Percentiles rank a stretch among this genome's conserved stretches.
These are phyloP conservation scores for Cactoblastis cactorum DNA, from an alignment of 2,888 invertebrate genomes.

Conservation along the genomic window DNA sequence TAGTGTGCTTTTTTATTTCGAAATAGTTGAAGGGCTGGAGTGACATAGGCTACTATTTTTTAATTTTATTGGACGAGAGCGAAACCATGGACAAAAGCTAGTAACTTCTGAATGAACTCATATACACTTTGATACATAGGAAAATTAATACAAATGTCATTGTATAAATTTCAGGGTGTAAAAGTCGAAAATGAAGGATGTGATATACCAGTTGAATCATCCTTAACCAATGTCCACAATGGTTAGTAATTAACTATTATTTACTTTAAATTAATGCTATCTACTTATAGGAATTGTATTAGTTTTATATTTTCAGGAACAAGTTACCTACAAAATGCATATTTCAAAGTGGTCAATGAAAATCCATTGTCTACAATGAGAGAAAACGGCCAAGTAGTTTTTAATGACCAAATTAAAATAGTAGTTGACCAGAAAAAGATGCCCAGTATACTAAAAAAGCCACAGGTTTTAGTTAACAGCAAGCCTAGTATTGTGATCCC, in stretches of 20 bases:
- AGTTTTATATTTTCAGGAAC: conserved; percentile 47
- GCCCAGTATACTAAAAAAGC: conserved; percentile 49
- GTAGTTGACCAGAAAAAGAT: conserved; percentile 49
- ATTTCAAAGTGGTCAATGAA: conserved; percentile 69
- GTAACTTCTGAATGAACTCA: too few species aligned
- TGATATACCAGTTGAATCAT: conserved; percentile 28
- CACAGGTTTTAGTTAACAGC: conserved; percentile 28
- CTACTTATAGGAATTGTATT: too few species aligned
- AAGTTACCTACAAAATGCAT: conserved; percentile 46
- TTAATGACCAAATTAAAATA: conserved; percentile 42
- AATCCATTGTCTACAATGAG: conserved; percentile 34
- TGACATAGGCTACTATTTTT: too few species aligned
- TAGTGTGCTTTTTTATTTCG: too few species aligned
- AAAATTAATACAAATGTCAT: too few species aligned
- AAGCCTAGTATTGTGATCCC: conserved; percentile 40
- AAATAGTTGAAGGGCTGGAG: too few species aligned
- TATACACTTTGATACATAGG: too few species aligned
- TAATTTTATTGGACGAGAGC: too few species aligned
- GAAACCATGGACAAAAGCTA: too few species aligned
- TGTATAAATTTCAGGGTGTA: conserved; percentile 40
- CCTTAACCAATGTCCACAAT: conserved; percentile 28
- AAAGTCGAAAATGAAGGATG: conserved; percentile 38
- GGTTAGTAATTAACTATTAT: too few species aligned
- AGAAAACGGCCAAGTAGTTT: conserved; percentile 34
- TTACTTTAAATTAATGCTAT: too few species aligned